phyloP scores from a whole-genome alignment of 2,797 vertebrate genomes.

The Microctenopoma stevenorrisi region DNA sequence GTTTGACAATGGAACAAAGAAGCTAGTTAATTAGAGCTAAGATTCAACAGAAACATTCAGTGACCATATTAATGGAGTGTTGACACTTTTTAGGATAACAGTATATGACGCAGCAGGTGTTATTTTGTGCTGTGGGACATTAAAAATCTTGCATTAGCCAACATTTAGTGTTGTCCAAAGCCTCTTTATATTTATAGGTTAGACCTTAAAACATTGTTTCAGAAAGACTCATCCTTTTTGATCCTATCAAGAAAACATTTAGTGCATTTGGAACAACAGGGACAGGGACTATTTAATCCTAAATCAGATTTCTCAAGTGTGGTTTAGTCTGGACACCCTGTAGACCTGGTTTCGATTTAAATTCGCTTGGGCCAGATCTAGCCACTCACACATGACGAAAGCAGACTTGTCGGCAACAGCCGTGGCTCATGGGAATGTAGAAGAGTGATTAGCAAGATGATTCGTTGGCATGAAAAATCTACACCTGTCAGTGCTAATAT shows the following conservation, averaged over 20 bases:
- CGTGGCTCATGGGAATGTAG: slow-evolving; percentile 9
- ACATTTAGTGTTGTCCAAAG: background rate
- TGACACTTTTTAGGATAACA: slow-evolving; percentile 2
- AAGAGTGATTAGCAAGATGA: slow-evolving; percentile 30
- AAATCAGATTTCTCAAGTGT: background rate
- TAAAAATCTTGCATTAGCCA: background rate
- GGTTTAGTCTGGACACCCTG: background rate
- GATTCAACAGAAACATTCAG: slow-evolving; percentile 10
- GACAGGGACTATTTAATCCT: background rate
- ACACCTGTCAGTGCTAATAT: slow-evolving; percentile 65
- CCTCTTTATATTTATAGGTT: background rate
- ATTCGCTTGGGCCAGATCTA: background rate
- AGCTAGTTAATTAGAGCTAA: slow-evolving; percentile 5
- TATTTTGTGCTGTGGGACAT: slow-evolving; percentile 6
- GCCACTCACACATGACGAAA: slow-evolving; percentile 10
- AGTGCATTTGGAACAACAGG: background rate
- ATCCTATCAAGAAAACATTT: background rate
- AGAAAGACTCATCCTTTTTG: background rate
- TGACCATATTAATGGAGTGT: background rate
- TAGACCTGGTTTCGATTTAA: background rate
- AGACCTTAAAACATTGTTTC: background rate
- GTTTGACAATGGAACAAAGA: slow-evolving; percentile 30
- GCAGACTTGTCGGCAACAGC: slow-evolving; percentile 10
- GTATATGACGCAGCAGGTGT: background rate
- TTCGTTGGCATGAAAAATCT: slow-evolving; percentile 48